These are phyloP conservation scores for Philaethria dido DNA, from an alignment of 2,888 invertebrate genomes.

Conservation along the genomic window DNA sequence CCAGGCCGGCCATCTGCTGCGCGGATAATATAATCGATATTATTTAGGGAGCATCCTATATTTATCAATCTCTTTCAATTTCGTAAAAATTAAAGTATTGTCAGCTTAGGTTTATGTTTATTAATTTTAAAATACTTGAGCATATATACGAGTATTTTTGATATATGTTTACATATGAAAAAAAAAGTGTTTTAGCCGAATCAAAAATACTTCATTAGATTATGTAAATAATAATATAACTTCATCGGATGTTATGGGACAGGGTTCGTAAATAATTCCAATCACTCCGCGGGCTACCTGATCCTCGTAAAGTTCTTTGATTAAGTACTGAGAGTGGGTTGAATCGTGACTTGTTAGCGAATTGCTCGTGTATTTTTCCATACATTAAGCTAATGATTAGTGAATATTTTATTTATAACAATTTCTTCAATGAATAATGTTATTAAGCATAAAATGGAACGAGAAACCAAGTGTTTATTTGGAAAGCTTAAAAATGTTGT, in stretches of 20 bases:
- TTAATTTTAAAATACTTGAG: neutral
- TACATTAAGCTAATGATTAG: conserved; percentile 21
- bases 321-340: conserved; percentile 64
- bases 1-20: conserved; percentile 78
- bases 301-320: conserved; percentile 64
- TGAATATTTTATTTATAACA: conserved; percentile 23
- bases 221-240: neutral
- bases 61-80: conserved; percentile 50
- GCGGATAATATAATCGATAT: conserved; percentile 81
- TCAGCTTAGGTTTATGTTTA: neutral
- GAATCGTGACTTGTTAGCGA: conserved; percentile 63
- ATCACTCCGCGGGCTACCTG: conserved; percentile 56
- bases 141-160: neutral
- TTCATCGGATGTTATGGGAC: conserved; percentile 49
- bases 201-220: no score
- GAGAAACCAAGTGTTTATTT: neutral
- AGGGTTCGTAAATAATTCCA: conserved; percentile 62
- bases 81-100: conserved; percentile 42
- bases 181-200: no score
- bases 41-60: conserved; percentile 72
- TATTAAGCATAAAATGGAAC: neutral
- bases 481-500: neutral
- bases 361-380: conserved; percentile 41
- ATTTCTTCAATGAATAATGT: conserved; percentile 2
- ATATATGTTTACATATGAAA: neutral